phyloP scores from a whole-genome alignment of 1,140 invertebrate genomes.

The Venustaconcha ellipsiformis region DNA sequence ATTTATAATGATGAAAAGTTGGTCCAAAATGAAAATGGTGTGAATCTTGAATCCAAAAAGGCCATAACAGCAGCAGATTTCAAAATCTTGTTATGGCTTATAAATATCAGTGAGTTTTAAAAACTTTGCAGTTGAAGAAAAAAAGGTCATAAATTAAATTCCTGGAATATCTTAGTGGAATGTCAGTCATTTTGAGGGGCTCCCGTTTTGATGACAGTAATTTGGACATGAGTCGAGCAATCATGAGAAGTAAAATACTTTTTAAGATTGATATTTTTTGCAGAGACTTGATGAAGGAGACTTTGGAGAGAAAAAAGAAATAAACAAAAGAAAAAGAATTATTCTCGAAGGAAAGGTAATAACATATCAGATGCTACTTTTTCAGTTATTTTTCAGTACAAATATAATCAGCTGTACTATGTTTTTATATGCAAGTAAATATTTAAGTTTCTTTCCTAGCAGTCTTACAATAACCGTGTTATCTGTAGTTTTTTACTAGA shows the following conservation, averaged over 20 bases:
- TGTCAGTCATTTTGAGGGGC: too few relatives aligned
- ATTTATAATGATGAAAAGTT: too few relatives aligned
- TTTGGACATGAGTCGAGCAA: too few relatives aligned
- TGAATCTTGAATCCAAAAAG: too few relatives aligned
- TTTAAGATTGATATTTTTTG: slow-evolving; percentile 15
- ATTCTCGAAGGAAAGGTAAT: slow-evolving; percentile 80
- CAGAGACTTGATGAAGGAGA: slow-evolving; percentile 87
- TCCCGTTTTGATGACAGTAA: too few relatives aligned
- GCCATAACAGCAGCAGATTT: too few relatives aligned
- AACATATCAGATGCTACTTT: not conserved
- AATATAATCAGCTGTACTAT: not conserved
- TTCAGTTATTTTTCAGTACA: slow-evolving; percentile 4
- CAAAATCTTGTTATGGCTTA: too few relatives aligned
- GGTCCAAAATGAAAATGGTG: too few relatives aligned
- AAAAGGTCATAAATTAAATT: too few relatives aligned
- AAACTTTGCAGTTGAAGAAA: too few relatives aligned
- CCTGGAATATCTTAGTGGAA: too few relatives aligned
- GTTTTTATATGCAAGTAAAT: not conserved
- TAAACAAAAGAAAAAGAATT: slow-evolving; percentile 89
- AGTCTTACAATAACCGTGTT: not conserved
- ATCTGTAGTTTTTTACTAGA: not conserved
- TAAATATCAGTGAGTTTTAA: too few relatives aligned
- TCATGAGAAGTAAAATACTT: not conserved
- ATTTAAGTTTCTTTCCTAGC: not conserved
- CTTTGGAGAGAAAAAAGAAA: slow-evolving; percentile 88